Evolutionary conservation across 1,140 invertebrate genomes (phyloP).

Genomic region (Nixonia krombeini): DNA sequence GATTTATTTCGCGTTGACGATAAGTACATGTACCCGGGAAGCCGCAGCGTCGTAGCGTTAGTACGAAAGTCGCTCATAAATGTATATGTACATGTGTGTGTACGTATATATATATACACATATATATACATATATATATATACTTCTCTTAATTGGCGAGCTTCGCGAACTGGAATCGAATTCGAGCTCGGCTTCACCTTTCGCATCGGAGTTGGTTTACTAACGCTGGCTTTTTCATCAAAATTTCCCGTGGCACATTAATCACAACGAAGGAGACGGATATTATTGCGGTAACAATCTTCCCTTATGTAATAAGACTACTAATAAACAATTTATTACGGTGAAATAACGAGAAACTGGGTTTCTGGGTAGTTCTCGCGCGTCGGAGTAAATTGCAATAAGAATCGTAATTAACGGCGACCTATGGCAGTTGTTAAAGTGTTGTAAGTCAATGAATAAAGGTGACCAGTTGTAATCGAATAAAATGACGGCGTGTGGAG

Average conservation of each 20-base stretch:
- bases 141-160: constrained; percentile 41
- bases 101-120: constrained; percentile 35
- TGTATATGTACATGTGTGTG: constrained; percentile 26
- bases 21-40: constrained; percentile 8
- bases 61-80: constrained; percentile 34
- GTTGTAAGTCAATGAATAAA: too few relatives aligned
- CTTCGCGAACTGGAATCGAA: constrained; percentile 30
- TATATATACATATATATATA: constrained; percentile 35
- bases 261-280: constrained; percentile 27
- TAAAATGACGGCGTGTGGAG: too few relatives aligned
- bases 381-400: too few relatives aligned
- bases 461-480: too few relatives aligned
- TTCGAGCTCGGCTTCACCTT: constrained; percentile 30
- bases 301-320: constrained; percentile 2
- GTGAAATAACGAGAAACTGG: too few relatives aligned
- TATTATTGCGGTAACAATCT: constrained; percentile 34
- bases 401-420: too few relatives aligned
- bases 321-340: neutral
- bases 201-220: constrained; percentile 34
- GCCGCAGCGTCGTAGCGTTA: constrained; percentile 11
- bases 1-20: constrained; percentile 35
- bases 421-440: too few relatives aligned
- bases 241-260: constrained; percentile 26
- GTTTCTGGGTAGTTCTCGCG: too few relatives aligned
- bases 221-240: constrained; percentile 19